Conservation (phyloP, 2,797 vertebrate species). For the Melanotaenia parkinsoni region DNA sequence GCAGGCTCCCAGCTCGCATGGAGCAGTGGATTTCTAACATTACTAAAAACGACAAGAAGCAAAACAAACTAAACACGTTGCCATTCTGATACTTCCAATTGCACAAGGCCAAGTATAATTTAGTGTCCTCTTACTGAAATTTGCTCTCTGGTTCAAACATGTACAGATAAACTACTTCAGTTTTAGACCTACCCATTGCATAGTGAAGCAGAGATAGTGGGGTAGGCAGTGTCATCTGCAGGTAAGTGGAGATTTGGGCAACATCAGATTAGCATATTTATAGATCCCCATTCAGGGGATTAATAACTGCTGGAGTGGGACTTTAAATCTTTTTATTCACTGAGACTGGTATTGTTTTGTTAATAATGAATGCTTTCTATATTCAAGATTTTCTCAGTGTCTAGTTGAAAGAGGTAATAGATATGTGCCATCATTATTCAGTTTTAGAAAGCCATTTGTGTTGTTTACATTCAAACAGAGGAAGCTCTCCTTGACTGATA, state of each 20-base stretch:
- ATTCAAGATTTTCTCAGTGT: not conserved
- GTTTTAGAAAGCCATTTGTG: slow-evolving; percentile 26
- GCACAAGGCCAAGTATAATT: not conserved
- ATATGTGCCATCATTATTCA: not conserved
- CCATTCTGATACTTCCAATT: not conserved
- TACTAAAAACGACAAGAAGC: too few species aligned
- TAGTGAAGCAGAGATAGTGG: not conserved
- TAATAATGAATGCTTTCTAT: not conserved
- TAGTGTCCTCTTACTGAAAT: not conserved
- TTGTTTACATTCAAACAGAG: slow-evolving; percentile 12
- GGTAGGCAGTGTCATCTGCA: not conserved
- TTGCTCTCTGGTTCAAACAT: not conserved
- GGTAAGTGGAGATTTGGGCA: not conserved
- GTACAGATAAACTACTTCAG: not conserved
- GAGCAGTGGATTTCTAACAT: not conserved
- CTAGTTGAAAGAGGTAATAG: slow-evolving; percentile 6
- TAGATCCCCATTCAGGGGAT: not conserved
- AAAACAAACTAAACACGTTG: not conserved
- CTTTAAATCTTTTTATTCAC: slow-evolving; percentile 4
- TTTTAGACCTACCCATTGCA: not conserved
- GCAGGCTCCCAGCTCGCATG: too few species aligned
- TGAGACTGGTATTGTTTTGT: not conserved
- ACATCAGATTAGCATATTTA: not conserved
- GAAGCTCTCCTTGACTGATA: slow-evolving; percentile 25
- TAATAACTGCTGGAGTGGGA: not conserved